phyloP scores from a whole-genome alignment of 2,113 vertebrate genomes.

The Melanostigma gelatinosum region DNA sequence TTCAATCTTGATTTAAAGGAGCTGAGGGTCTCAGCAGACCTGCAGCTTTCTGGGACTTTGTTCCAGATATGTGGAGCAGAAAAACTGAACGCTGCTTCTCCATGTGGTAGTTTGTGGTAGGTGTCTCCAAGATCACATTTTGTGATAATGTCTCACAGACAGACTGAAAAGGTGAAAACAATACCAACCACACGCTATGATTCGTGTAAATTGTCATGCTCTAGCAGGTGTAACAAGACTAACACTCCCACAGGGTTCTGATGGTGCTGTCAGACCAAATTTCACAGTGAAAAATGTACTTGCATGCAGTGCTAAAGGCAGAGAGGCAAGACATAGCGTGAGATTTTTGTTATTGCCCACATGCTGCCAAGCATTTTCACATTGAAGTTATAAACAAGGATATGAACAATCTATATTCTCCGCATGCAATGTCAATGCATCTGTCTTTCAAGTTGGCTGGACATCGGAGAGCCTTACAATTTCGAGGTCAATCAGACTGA shows the following conservation, averaged over 20 bases:
- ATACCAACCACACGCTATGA: neutral
- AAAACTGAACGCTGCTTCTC: too few relatives aligned
- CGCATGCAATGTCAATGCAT: neutral
- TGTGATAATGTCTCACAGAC: too few relatives aligned
- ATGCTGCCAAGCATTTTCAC: conserved; percentile 2
- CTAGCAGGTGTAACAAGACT: neutral
- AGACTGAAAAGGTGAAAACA: too few relatives aligned
- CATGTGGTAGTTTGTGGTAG: too few relatives aligned
- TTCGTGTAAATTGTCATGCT: neutral
- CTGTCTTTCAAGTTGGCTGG: neutral
- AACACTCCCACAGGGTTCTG: neutral
- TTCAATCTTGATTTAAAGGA: too few relatives aligned
- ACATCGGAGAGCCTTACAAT: neutral
- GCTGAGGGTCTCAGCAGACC: too few relatives aligned
- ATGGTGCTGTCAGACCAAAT: neutral
- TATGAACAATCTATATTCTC: neutral
- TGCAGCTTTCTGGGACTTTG: too few relatives aligned
- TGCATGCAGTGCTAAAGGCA: neutral
- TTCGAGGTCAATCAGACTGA: neutral
- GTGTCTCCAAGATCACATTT: too few relatives aligned
- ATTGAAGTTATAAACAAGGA: neutral
- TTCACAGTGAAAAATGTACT: neutral
- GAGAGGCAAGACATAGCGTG: neutral
- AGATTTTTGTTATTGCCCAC: neutral
- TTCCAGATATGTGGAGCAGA: too few relatives aligned